Conservation (phyloP, 2,888 invertebrate species). For the Ariolimax columbianus region DNA sequence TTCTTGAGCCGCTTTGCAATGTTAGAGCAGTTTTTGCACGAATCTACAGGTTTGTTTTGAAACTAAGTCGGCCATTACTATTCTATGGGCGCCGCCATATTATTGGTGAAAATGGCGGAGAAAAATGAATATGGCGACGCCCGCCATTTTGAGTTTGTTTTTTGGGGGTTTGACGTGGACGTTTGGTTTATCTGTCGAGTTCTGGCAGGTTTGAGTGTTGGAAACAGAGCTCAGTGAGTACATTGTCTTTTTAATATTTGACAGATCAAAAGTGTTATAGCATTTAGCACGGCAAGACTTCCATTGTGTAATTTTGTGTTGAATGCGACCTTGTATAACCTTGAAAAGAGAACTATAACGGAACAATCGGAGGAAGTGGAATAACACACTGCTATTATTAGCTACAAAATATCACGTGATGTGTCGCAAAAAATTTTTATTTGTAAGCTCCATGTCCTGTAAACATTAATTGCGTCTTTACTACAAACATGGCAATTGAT, state of each 20-base stretch:
- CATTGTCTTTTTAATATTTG: background rate
- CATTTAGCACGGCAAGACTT: no score
- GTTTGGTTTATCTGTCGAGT: background rate
- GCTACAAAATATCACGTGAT: background rate
- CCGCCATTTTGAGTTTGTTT: conserved; percentile 75
- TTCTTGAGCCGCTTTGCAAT: no score
- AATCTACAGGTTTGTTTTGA: conserved; percentile 74
- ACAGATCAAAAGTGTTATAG: background rate
- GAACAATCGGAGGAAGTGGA: conserved; percentile 31
- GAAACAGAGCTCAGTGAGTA: background rate
- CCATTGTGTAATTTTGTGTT: background rate
- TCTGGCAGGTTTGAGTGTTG: background rate
- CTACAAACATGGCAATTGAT: no score
- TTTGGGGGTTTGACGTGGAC: background rate
- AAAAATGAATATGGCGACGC: conserved; percentile 79
- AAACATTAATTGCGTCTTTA: no score
- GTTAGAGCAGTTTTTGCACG: background rate
- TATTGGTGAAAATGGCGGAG: conserved; percentile 82
- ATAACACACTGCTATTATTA: background rate
- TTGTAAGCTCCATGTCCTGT: no score
- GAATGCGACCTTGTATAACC: conserved; percentile 40
- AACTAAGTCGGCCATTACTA: conserved; percentile 81
- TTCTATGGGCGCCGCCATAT: conserved; percentile 83
- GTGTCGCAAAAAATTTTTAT: no score
- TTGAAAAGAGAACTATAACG: conserved; percentile 31